phyloP scores from a whole-genome alignment of 2,113 vertebrate species.

The Myiagra hebetior region DNA sequence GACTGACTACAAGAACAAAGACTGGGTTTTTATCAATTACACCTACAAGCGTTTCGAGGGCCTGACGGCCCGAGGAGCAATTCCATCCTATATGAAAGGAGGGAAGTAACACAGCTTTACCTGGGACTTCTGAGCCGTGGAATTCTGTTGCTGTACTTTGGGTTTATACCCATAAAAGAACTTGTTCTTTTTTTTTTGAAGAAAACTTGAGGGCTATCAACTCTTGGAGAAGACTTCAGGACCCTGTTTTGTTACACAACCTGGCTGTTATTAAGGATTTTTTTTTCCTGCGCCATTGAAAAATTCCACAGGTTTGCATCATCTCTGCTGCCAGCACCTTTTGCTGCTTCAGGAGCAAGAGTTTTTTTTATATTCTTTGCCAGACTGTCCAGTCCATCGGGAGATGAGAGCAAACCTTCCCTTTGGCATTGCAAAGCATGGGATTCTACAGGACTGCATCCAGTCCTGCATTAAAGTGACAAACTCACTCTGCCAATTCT shows the following conservation, averaged over 20 bases:
- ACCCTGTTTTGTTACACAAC: not conserved
- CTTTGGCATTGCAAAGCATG: not conserved
- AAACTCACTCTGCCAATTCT: slow-evolving; percentile 40
- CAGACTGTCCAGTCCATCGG: not conserved
- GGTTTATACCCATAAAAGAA: not conserved
- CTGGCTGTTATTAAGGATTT: not conserved
- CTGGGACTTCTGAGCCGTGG: not conserved
- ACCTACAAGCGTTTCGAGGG: slow-evolving; percentile 99
- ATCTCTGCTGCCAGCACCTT: not conserved
- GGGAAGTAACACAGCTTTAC: slow-evolving; percentile 75
- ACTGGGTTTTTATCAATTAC: slow-evolving; percentile 99
- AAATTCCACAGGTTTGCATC: not conserved
- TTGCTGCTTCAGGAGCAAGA: slow-evolving; percentile 42
- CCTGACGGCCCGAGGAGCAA: slow-evolving; percentile 91
- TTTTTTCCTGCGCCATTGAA: not conserved
- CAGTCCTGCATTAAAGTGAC: not conserved
- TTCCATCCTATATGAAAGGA: slow-evolving; percentile 96
- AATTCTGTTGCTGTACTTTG: not conserved
- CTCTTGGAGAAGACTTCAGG: slow-evolving; percentile 10
- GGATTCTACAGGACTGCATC: not conserved
- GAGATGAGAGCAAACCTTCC: not conserved
- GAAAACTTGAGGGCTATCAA: slow-evolving; percentile 27
- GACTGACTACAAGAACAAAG: slow-evolving; percentile 95
- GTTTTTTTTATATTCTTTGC: not conserved
- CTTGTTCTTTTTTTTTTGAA: not conserved